These are phyloP conservation scores for Neomorphus geoffroyi DNA, from an alignment of 2,797 vertebrate species.

Conservation along the genomic window DNA sequence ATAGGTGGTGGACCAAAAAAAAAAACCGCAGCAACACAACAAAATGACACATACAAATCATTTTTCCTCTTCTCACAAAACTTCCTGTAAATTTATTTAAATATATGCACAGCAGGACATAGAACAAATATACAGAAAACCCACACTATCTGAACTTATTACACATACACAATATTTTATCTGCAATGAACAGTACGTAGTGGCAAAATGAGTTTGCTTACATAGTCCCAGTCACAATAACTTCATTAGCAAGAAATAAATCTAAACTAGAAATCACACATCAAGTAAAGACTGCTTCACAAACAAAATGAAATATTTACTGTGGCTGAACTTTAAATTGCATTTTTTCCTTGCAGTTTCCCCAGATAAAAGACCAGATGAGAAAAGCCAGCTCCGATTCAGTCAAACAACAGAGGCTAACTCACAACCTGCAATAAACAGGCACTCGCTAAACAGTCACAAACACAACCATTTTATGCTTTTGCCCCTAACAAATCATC, in stretches of 20 bases:
- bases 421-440: background rate
- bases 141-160: background rate
- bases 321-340: background rate
- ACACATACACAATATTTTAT: background rate
- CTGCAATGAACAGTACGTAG: background rate
- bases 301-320: background rate
- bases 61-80: background rate
- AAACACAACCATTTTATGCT: background rate
- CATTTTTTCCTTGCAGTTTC: background rate
- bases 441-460: background rate
- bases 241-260: background rate
- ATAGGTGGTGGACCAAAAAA: background rate
- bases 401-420: background rate
- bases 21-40: background rate
- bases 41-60: fast-evolving
- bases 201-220: background rate
- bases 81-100: background rate
- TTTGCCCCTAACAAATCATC: background rate
- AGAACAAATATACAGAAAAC: background rate
- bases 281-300: background rate
- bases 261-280: background rate
- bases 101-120: background rate
- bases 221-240: background rate
- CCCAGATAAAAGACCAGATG: background rate
- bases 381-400: background rate